phyloP scores from a whole-genome alignment of 2,797 vertebrate genomes.

The Poecilia wingei region DNA sequence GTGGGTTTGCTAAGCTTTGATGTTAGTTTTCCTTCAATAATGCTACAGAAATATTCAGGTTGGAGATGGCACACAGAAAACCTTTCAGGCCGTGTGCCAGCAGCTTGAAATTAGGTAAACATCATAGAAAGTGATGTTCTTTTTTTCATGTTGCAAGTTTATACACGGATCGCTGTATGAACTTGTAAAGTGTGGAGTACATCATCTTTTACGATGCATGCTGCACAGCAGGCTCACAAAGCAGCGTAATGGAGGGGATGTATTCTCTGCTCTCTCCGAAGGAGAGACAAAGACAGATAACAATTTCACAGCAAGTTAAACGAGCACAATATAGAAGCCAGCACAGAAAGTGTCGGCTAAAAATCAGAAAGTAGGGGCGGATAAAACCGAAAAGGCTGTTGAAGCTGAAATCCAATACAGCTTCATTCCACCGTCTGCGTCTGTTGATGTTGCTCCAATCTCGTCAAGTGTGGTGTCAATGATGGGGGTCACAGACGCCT shows the following conservation, averaged over 20 bases:
- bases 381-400: constrained; percentile 40
- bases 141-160: constrained; percentile 12
- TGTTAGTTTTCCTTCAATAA: not conserved
- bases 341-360: constrained; percentile 11
- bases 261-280: constrained; percentile 37
- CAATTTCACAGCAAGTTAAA: constrained; percentile 60
- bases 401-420: constrained; percentile 46
- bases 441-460: constrained; percentile 51
- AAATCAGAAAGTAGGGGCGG: constrained; percentile 36
- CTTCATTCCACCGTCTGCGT: constrained; percentile 25
- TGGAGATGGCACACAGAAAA: constrained; percentile 13
- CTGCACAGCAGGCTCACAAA: constrained; percentile 30
- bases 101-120: not conserved
- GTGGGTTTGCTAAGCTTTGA: not conserved
- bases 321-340: constrained; percentile 21
- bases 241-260: constrained; percentile 12
- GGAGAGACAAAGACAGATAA: constrained; percentile 36
- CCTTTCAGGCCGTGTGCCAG: not conserved
- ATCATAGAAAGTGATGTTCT: not conserved
- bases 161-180: not conserved
- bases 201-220: constrained; percentile 10
- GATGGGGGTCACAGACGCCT: constrained; percentile 42
- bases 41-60: not conserved
- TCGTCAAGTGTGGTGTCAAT: constrained; percentile 48
- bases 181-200: not conserved